phyloP scores from a whole-genome alignment of 2,113 vertebrate genomes.

The Helogale parvula region DNA sequence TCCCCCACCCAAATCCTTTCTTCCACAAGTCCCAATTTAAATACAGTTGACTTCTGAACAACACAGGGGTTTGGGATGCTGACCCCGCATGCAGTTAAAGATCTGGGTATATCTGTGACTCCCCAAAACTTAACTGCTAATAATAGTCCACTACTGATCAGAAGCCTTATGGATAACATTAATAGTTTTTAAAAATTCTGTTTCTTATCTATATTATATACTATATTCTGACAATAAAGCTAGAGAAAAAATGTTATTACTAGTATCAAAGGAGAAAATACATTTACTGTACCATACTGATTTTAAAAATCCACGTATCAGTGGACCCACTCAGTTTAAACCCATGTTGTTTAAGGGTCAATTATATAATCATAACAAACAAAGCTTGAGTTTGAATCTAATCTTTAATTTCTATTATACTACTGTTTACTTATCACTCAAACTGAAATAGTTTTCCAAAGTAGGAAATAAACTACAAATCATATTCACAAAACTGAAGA shows the following conservation, averaged over 20 bases:
- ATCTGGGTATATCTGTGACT: not conserved
- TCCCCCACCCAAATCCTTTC: not conserved
- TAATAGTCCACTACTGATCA: not conserved
- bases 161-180: not conserved
- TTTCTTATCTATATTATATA: not conserved
- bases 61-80: not conserved
- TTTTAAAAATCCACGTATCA: not conserved
- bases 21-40: not conserved
- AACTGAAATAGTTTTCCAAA: not conserved
- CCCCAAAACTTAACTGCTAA: not conserved
- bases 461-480: conserved; percentile 14
- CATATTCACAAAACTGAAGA: conserved; percentile 8
- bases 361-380: not conserved
- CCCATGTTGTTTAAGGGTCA: not conserved
- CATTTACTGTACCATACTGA: not conserved
- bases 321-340: not conserved
- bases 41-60: not conserved
- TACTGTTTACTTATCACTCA: not conserved
- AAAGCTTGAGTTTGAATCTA: not conserved
- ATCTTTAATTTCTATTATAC: not conserved
- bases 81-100: not conserved
- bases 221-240: not conserved
- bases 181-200: not conserved
- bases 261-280: not conserved
- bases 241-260: not conserved